A percentile compares a stretch with the other conserved stretches of the same genome.
phyloP scores from a whole-genome alignment of 2,888 invertebrate genomes.

The Aphodius sticticus region DNA sequence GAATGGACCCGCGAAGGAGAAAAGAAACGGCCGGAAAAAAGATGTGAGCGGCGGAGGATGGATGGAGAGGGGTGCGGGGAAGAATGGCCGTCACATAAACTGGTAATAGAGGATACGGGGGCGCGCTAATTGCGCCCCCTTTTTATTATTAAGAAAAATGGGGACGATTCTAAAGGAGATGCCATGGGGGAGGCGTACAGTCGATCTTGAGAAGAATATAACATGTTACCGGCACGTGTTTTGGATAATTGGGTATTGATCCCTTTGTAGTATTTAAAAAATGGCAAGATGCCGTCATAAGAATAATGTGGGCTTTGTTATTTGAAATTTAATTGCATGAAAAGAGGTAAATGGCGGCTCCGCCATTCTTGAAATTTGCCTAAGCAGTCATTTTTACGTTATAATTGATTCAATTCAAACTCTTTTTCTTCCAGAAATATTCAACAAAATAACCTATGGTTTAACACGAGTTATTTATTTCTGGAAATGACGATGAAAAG shows the following conservation, averaged over 20 bases:
- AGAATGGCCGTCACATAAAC: neutral
- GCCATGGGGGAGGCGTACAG: neutral
- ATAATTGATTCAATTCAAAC: too few species aligned
- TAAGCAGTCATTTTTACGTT: too few species aligned
- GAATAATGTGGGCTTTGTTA: neutral
- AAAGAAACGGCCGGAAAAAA: conserved; percentile 19
- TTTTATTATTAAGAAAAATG: conserved; percentile 24
- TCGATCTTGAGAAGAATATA: neutral
- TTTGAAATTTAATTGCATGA: neutral
- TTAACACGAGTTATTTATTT: too few species aligned
- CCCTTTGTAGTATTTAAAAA: neutral
- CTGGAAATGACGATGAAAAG: too few species aligned
- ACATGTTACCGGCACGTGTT: neutral
- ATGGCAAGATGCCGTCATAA: neutral
- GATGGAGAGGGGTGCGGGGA: neutral
- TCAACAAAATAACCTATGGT: too few species aligned
- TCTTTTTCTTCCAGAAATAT: too few species aligned
- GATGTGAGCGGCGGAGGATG: neutral
- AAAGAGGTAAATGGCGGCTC: too few species aligned
- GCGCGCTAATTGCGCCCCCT: conserved; percentile 20
- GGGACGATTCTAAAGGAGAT: neutral
- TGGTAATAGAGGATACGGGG: conserved; percentile 8
- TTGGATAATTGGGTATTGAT: neutral
- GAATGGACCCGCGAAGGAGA: conserved; percentile 13
- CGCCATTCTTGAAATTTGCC: too few species aligned